phyloP scores from a whole-genome alignment of 2,797 vertebrate species.

The Ataeniobius toweri region DNA sequence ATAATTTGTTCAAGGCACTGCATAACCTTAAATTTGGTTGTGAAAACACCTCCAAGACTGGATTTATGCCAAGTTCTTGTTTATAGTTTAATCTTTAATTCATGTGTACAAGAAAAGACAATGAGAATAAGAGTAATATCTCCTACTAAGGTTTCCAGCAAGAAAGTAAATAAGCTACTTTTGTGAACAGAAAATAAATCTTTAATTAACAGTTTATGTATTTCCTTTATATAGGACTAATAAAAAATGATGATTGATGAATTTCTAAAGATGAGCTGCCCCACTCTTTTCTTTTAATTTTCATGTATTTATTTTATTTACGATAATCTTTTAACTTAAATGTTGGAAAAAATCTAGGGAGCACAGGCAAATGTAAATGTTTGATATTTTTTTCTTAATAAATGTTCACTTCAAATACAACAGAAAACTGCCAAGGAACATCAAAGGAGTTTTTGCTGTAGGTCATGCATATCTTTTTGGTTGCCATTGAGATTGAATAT shows the following conservation, averaged over 20 bases:
- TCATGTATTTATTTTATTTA: constrained; percentile 9
- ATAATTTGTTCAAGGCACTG: background rate
- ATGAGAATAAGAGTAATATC: background rate
- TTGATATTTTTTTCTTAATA: constrained; percentile 62
- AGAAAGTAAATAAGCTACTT: background rate
- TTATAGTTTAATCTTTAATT: background rate
- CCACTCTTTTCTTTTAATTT: constrained; percentile 5
- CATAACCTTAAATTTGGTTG: background rate
- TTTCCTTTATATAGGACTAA: background rate
- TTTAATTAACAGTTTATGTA: background rate
- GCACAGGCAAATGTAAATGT: constrained; percentile 42
- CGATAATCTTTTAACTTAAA: constrained; percentile 1
- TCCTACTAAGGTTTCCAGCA: background rate
- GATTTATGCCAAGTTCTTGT: too few relatives aligned
- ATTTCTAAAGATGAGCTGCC: background rate
- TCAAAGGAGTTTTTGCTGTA: constrained; percentile 51
- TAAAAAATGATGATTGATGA: constrained; percentile 7
- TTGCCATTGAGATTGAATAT: constrained; percentile 66
- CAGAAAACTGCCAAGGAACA: constrained; percentile 43
- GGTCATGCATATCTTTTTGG: constrained; percentile 68
- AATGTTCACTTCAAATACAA: constrained; percentile 47
- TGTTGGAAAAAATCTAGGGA: constrained; percentile 15
- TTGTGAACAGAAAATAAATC: background rate
- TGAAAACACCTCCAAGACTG: too few relatives aligned
- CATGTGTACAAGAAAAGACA: background rate